Evolutionary conservation across 1,140 invertebrate genomes (phyloP), one percentile per base, ranked within the genome.

Genomic region (Philopotamus ludificatus): DNA sequence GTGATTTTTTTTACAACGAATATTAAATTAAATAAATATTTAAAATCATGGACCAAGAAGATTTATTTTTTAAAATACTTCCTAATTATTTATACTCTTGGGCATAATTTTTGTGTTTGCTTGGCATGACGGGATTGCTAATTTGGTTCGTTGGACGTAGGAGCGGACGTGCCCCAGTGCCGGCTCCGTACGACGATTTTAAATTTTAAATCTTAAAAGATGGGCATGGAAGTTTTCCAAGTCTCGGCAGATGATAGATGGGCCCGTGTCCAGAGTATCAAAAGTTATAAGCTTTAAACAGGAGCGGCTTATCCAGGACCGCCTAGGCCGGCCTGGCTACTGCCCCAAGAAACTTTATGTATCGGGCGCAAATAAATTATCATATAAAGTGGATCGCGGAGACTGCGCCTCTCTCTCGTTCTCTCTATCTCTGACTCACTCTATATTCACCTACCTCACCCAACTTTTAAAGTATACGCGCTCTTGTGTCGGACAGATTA

Each of bases 321-420:
- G 34, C 57, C 57, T 47, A 49, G 26, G 28, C 16, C 15, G 22
- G n/a, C 16, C 23, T 15, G 22, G 20, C 26, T 42, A 22, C 26
- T 57, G 28, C 28, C 26, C 54, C 34, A 57, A 57, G 26, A 57
- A 57, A 60, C 21, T 47, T 60, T 60, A 60, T 47, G 57, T 60
- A 60, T 60, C 57, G 57, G 55, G 57, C 57, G 57, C 57, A 60
- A 60, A 60, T 60, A 60, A 60, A 60, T 60, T 60, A 60, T 60
- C 57, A 60, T 60, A 60, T 60, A 60, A 60, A 60, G 57, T 60
- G 57, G 57, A 60, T 60, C 42, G n/a, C n/a, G 42, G 21, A 15
- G 44, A 34, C 55, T 3, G 3, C 8, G 20, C 18, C 15, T 51
- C 4, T 10, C 12, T n/a, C 22, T 15, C 12, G 50, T 53, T 25